phyloP scores from a whole-genome alignment of 2,797 vertebrate genomes.

The Melanotaenia maccullochi region DNA sequence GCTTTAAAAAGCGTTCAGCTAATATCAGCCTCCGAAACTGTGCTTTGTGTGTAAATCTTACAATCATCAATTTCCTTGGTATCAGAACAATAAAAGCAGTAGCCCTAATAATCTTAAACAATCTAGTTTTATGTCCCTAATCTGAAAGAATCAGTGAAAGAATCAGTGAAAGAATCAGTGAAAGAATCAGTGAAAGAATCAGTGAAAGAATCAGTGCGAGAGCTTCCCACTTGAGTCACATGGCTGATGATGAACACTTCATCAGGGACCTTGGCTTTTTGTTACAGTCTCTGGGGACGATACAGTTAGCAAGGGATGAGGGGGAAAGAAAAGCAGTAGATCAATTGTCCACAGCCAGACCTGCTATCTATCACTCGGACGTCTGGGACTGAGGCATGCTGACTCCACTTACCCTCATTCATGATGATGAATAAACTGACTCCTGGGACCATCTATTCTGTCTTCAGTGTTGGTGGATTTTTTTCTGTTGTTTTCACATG shows the following conservation, averaged over 20 bases:
- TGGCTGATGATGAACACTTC: slow-evolving; percentile 37
- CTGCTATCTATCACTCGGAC: slow-evolving; percentile 67
- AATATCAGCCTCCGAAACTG: not conserved
- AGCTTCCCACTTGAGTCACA: not conserved
- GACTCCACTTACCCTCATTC: slow-evolving; percentile 28
- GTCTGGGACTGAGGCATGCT: slow-evolving; percentile 35
- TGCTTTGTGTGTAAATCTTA: not conserved
- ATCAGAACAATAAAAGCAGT: not conserved
- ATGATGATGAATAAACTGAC: slow-evolving; percentile 60
- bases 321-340: slow-evolving; percentile 47
- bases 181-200: too few relatives aligned
- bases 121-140: not conserved
- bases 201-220: not conserved
- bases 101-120: not conserved
- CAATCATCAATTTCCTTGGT: not conserved
- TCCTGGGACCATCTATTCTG: slow-evolving; percentile 18
- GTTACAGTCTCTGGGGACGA: slow-evolving; percentile 38
- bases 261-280: slow-evolving; percentile 12
- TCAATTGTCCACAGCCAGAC: slow-evolving; percentile 69
- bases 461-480: slow-evolving; percentile 4
- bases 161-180: not conserved
- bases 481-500: not conserved
- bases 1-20: not conserved
- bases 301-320: slow-evolving; percentile 5
- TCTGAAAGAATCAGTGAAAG: not conserved